Evolutionary conservation across 2,888 invertebrate species (phyloP), one percentile per base, ranked within the genome.

Genomic region (Drosophila conformis): DNA sequence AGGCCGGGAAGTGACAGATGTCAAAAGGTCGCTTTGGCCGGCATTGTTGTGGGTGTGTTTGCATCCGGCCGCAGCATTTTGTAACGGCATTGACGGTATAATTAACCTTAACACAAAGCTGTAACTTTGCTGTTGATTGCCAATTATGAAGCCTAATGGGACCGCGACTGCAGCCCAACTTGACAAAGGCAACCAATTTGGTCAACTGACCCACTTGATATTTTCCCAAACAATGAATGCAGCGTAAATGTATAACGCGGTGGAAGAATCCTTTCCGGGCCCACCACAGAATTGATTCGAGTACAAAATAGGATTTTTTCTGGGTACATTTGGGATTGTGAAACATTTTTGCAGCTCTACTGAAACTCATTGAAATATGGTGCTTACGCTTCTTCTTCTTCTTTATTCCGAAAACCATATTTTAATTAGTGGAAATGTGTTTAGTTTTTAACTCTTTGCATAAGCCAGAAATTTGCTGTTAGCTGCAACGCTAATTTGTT

Each of bases 61-160:
- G 69, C 49, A 40, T 40, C 33, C 57, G 57, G 52, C 59, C 65
- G 54, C 54, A 74, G 49, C 69, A 57, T 40, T 66, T 77, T 80
- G 71, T 82, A 76, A 68, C 69, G 73, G 66, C 73, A 87, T 72
- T 74, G 80, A 78, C 68, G 70, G 73, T 67, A 83, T 83, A 89
- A 89, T 87, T 83, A 87, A 74, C 81, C 73, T 65, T 40, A 69
- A 78, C 73, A 83, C 79, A 87, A 85, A 85, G 85, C 79, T 73
- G 57, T 71, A 63, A 69, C 53, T 60, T 84, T 75, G 72, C 65
- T 72, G 69, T 73, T 84, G 83, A 87, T 89, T 89, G 87, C 69
- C 87, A 87, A 84, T 89, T 84, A 87, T 75, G 75, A 84, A 76
- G 73, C 78, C 78, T 75, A 86, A 84, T 87, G 76, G 82, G 86